These are phyloP conservation scores for Noctua fimbriata DNA, from an alignment of 2,888 invertebrate genomes.

Conservation along the genomic window DNA sequence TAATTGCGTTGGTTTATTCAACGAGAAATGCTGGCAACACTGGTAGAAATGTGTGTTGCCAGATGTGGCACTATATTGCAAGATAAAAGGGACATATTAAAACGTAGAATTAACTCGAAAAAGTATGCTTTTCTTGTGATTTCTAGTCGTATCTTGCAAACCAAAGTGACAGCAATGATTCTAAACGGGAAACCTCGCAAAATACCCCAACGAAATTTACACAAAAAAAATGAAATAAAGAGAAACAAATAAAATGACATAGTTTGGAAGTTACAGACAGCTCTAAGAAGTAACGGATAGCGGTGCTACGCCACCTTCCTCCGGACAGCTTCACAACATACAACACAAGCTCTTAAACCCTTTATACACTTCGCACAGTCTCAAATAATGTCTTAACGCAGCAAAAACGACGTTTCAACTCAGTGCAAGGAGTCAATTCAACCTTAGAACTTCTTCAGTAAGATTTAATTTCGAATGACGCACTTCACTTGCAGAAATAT, in stretches of 20 bases:
- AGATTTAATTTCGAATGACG: background rate
- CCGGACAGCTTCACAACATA: slow-evolving; percentile 32
- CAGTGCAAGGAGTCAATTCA: slow-evolving; percentile 8
- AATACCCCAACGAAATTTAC: slow-evolving; percentile 18
- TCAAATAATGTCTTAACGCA: slow-evolving; percentile 55
- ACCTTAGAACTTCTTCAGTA: background rate
- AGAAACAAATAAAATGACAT: slow-evolving; percentile 39
- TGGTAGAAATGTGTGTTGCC: background rate
- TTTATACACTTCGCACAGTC: slow-evolving; percentile 50
- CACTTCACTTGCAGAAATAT: background rate
- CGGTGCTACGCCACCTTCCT: slow-evolving; percentile 4
- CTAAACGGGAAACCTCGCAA: background rate
- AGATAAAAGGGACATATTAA: background rate
- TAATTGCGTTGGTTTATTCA: slow-evolving; percentile 27
- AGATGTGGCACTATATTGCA: background rate
- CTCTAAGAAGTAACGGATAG: slow-evolving; percentile 29
- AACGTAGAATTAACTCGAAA: background rate
- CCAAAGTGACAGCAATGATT: background rate
- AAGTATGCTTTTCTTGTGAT: background rate
- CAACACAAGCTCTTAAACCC: slow-evolving; percentile 35
- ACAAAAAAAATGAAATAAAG: slow-evolving; percentile 15
- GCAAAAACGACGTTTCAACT: slow-evolving; percentile 23
- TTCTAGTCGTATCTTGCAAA: background rate
- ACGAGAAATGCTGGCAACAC: slow-evolving; percentile 17
- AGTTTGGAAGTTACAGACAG: slow-evolving; percentile 63